Conservation (phyloP, 2,113 vertebrate species). For the Scartelaos histophorus region DNA sequence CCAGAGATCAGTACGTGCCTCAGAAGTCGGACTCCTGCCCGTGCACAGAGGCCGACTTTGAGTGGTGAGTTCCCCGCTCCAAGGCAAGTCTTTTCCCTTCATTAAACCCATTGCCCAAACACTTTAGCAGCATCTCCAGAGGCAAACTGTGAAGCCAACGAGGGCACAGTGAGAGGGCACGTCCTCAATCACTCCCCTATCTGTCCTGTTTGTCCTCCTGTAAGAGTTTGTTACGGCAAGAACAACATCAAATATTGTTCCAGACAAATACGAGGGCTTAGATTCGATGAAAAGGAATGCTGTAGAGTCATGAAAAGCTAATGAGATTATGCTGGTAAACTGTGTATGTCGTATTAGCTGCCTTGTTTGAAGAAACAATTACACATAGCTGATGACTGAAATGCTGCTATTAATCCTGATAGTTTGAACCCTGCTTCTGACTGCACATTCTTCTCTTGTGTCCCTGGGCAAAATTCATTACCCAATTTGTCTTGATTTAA, state of each 20-base stretch:
- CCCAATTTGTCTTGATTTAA: too few relatives aligned
- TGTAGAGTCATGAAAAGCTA: neutral
- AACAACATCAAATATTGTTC: neutral
- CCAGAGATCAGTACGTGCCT: slow-evolving; percentile 83
- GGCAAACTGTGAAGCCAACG: slow-evolving; percentile 49
- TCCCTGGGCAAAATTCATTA: too few relatives aligned
- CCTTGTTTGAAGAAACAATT: neutral
- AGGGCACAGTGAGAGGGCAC: slow-evolving; percentile 23
- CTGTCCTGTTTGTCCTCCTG: slow-evolving; percentile 6
- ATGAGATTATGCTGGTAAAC: neutral
- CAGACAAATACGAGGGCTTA: neutral
- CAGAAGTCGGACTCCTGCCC: slow-evolving; percentile 89
- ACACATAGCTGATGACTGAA: neutral
- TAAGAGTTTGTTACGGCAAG: neutral
- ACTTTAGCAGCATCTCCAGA: slow-evolving; percentile 45
- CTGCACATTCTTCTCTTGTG: too few relatives aligned
- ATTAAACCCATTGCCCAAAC: slow-evolving; percentile 59
- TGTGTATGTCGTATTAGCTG: neutral
- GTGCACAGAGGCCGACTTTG: slow-evolving; percentile 92
- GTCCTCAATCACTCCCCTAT: slow-evolving; percentile 12
- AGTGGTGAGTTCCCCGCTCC: slow-evolving; percentile 83
- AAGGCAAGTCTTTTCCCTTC: slow-evolving; percentile 53
- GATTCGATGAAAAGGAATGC: neutral
- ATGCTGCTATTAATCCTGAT: neutral
- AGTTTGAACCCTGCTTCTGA: neutral